Evolutionary conservation across 2,113 vertebrate genomes (phyloP).

Genomic region (Crotalus tigris): DNA sequence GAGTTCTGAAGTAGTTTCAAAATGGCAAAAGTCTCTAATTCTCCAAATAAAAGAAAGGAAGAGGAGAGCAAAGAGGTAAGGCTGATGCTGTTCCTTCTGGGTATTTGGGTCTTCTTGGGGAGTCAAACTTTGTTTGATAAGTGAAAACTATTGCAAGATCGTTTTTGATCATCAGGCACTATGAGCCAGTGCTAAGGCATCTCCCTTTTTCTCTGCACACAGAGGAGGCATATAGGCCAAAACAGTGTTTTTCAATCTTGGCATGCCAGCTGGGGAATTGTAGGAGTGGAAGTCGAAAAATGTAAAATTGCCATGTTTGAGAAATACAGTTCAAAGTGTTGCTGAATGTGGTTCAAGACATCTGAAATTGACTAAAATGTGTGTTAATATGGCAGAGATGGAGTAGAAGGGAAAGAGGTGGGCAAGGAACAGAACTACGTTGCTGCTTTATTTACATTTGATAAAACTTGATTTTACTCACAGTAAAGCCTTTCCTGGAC

Average conservation of each 20-base stretch:
- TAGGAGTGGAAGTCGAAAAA: background rate
- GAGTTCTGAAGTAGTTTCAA: background rate
- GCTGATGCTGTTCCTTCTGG: background rate
- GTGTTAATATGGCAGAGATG: slow-evolving; percentile 25
- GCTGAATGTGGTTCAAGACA: background rate
- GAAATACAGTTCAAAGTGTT: background rate
- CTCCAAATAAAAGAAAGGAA: background rate
- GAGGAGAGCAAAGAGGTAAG: background rate
- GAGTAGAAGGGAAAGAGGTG: slow-evolving; percentile 1
- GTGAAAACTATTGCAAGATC: background rate
- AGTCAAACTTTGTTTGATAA: background rate
- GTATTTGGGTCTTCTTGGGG: background rate
- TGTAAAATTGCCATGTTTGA: background rate
- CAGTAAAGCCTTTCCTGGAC: background rate
- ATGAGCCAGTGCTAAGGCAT: background rate
- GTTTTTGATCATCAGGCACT: background rate
- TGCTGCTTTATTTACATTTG: slow-evolving; percentile 16
- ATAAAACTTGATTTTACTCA: slow-evolving; percentile 11
- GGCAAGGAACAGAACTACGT: background rate
- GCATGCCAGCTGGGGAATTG: background rate
- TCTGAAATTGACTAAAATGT: slow-evolving; percentile 31
- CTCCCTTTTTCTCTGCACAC: background rate
- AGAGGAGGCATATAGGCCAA: background rate
- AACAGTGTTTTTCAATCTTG: background rate
- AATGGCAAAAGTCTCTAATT: background rate